Evolutionary conservation across 1,140 invertebrate species (phyloP).

Genomic region (Drosophila orena): DNA sequence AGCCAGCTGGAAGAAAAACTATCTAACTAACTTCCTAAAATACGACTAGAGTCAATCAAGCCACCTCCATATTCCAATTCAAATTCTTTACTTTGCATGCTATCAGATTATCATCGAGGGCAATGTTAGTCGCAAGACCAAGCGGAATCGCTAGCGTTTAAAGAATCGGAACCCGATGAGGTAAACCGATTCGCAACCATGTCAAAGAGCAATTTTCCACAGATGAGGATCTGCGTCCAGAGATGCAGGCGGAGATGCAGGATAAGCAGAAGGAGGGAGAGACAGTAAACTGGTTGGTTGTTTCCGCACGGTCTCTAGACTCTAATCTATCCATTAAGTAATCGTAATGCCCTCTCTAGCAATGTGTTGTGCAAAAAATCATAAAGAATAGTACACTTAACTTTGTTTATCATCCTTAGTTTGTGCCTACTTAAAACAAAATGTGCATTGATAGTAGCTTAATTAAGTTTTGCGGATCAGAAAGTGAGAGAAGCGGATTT

Average conservation of each 20-base stretch:
- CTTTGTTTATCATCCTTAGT: conserved; percentile 27
- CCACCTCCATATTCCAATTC: conserved; percentile 22
- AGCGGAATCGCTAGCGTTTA: conserved; percentile 84
- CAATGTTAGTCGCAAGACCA: conserved; percentile 84
- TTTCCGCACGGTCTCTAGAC: conserved; percentile 35
- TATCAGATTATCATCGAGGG: conserved; percentile 84
- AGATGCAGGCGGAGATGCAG: background rate
- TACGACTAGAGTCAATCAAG: background rate
- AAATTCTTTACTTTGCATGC: conserved; percentile 32
- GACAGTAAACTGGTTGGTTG: background rate
- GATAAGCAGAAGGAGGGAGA: conserved; percentile 4
- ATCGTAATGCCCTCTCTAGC: conserved; percentile 36
- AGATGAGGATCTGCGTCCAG: conserved; percentile 8
- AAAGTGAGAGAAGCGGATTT: background rate
- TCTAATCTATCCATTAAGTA: conserved; percentile 49
- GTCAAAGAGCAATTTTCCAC: conserved; percentile 39
- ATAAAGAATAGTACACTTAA: conserved; percentile 13
- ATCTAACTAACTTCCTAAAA: conserved; percentile 1
- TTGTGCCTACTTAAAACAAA: conserved; percentile 13
- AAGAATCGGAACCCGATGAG: conserved; percentile 84
- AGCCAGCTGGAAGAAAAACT: background rate
- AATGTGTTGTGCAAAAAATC: conserved; percentile 34
- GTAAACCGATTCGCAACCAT: conserved; percentile 80
- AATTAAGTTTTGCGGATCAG: conserved; percentile 12
- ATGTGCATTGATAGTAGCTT: conserved; percentile 26